Percentiles rank a stretch among this genome's conserved stretches.
These are phyloP conservation scores for Engraulis encrasicolus DNA, from an alignment of 2,113 vertebrate species.

Conservation along the genomic window DNA sequence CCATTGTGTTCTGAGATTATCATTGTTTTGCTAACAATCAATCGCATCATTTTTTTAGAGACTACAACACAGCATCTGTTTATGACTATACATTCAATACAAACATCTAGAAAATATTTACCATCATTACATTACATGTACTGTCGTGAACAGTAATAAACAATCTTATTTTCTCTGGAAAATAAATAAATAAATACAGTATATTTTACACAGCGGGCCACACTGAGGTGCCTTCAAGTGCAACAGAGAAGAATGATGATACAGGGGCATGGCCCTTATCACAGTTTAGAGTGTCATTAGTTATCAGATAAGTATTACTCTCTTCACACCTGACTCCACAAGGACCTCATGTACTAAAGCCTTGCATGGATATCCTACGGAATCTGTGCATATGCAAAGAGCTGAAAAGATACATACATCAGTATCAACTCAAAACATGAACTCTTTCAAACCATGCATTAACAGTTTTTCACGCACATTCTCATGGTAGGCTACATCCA, in stretches of 20 bases:
- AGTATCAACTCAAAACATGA: no score
- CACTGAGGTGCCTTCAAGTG: constrained; percentile 10
- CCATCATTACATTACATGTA: constrained; percentile 8
- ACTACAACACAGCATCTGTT: neutral
- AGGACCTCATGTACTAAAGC: no score
- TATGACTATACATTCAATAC: neutral
- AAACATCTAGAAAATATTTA: neutral
- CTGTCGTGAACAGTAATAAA: neutral
- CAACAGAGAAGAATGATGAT: neutral
- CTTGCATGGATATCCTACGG: no score
- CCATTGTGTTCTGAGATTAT: neutral
- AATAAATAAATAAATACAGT: constrained; percentile 6
- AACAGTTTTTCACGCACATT: no score
- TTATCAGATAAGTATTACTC: constrained; percentile 1
- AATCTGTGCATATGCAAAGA: no score
- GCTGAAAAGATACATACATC: no score
- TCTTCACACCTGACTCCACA: neutral
- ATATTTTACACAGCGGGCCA: neutral
- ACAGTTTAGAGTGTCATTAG: neutral
- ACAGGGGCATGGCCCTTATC: neutral
- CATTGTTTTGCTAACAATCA: neutral
- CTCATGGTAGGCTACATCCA: no score
- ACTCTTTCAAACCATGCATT: no score
- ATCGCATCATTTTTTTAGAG: neutral
- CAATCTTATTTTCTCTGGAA: neutral